A percentile compares a stretch with the other conserved stretches of the same genome.
These are phyloP conservation scores for Bubo blakistoni DNA, from an alignment of 2,113 vertebrate species.

Conservation along the genomic window DNA sequence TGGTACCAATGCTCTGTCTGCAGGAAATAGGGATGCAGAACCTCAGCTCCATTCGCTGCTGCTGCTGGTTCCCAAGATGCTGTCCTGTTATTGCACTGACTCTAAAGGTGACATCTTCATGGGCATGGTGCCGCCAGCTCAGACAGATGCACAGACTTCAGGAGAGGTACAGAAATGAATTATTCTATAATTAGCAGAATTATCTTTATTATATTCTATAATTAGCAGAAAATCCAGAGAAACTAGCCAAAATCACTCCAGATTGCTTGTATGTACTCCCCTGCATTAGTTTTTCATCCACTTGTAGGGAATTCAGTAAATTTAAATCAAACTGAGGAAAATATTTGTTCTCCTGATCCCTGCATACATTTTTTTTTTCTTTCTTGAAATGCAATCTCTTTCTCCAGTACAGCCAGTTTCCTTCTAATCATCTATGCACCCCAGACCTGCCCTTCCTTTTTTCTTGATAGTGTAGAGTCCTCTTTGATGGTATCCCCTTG, in stretches of 20 bases:
- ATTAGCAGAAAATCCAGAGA: neutral
- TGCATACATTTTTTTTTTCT: neutral
- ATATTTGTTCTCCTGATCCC: neutral
- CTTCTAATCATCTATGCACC: neutral
- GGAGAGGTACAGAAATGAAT: neutral
- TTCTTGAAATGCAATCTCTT: neutral
- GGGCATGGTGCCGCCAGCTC: rapidly evolving
- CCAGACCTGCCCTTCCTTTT: neutral
- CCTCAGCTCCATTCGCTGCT: neutral
- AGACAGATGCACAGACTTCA: neutral
- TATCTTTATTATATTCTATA: neutral
- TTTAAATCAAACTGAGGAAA: neutral
- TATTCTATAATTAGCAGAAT: neutral
- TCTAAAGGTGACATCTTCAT: neutral
- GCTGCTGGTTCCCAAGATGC: neutral
- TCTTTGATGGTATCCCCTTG: neutral
- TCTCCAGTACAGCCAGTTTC: neutral
- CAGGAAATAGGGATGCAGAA: neutral
- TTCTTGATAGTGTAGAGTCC: too few species aligned
- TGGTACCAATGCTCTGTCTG: neutral
- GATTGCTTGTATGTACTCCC: neutral
- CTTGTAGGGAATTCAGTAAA: neutral
- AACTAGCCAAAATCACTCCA: neutral
- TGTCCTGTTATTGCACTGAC: neutral
- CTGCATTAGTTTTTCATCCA: neutral